Conservation (phyloP, 2,888 invertebrate species). For the Helleia helle region DNA sequence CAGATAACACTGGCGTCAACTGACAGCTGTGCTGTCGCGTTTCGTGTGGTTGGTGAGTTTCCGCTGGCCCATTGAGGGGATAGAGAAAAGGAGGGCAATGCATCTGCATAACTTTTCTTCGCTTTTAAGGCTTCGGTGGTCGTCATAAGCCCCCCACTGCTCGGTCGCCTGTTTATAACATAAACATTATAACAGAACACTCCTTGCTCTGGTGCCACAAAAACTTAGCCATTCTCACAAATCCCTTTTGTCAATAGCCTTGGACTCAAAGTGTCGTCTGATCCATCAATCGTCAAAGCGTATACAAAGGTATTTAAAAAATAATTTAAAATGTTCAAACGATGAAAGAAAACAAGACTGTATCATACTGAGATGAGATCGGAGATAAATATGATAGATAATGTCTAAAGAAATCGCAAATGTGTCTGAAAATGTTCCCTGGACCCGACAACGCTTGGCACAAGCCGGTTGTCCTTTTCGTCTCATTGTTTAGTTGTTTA, state of each 20-base stretch:
- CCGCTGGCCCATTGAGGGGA: too few relatives aligned
- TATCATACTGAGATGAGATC: neutral
- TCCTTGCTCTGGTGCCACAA: too few relatives aligned
- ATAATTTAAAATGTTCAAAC: slow-evolving; percentile 6
- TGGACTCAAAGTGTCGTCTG: neutral
- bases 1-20: too few relatives aligned
- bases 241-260: neutral
- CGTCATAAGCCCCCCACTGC: too few relatives aligned
- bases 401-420: slow-evolving; percentile 20
- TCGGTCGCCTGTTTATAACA: too few relatives aligned
- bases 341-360: neutral
- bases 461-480: slow-evolving; percentile 29
- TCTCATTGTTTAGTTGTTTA: slow-evolving; percentile 19
- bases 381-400: slow-evolving; percentile 22
- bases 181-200: too few relatives aligned
- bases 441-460: slow-evolving; percentile 22
- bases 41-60: too few relatives aligned
- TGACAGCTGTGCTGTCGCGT: too few relatives aligned
- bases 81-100: too few relatives aligned
- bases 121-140: too few relatives aligned
- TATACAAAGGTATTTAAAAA: neutral
- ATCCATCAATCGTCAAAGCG: neutral
- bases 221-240: neutral
- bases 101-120: too few relatives aligned
- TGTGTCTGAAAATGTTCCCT: slow-evolving; percentile 13